phyloP scores from a whole-genome alignment of 2,797 vertebrate species.

The Odontamblyopus lacepedii region DNA sequence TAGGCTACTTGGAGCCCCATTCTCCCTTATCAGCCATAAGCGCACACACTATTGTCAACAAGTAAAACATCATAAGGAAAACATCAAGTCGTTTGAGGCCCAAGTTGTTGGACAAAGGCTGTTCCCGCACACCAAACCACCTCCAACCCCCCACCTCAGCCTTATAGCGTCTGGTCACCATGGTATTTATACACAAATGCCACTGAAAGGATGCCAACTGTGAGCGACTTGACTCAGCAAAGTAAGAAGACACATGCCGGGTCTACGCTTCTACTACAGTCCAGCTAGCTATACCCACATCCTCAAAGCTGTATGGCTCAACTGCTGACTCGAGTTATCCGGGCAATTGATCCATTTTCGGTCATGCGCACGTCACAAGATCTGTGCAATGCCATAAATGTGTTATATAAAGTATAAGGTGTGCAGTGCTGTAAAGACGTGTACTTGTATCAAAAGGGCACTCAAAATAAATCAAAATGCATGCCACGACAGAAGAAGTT shows the following conservation, averaged over 20 bases:
- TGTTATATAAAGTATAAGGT: background rate
- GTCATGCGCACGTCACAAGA: conserved; percentile 18
- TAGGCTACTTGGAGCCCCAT: background rate
- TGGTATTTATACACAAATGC: background rate
- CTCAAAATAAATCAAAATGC: background rate
- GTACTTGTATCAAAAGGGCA: background rate
- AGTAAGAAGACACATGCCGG: background rate
- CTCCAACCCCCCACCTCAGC: background rate
- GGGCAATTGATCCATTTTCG: background rate
- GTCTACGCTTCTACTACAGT: background rate
- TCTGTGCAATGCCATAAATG: background rate
- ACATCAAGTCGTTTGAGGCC: background rate
- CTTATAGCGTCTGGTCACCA: background rate
- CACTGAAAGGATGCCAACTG: background rate
- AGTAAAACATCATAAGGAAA: background rate
- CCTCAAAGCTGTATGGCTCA: background rate
- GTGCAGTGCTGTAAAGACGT: background rate
- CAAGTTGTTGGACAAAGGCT: background rate
- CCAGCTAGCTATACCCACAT: background rate
- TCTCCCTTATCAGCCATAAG: background rate
- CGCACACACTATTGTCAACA: background rate
- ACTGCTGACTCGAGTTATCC: background rate
- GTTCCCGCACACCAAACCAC: background rate
- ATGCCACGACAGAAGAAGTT: background rate
- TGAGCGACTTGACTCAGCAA: background rate